Conservation (phyloP, 35 echinoderm and acorn worm species). For the Heliocidaris tuberculata region DNA sequence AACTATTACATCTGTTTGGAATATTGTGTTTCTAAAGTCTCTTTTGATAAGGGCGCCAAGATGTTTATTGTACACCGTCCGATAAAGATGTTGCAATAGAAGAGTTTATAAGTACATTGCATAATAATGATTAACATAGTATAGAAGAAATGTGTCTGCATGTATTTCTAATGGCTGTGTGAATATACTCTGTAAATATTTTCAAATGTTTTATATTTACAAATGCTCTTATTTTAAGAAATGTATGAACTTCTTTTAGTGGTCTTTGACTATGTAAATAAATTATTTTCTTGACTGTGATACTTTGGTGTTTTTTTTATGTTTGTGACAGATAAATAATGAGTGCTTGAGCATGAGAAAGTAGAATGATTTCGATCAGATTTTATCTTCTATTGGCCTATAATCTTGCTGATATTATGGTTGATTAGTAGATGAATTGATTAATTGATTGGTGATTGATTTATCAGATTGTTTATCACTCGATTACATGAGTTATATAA, state of each 20-base stretch:
- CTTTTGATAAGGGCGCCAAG: neutral
- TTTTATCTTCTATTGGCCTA: too few species aligned
- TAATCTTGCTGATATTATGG: too few species aligned
- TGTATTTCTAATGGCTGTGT: neutral
- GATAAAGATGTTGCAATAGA: neutral
- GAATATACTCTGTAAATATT: neutral
- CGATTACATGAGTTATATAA: too few species aligned
- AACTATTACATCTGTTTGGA: neutral
- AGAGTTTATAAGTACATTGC: neutral
- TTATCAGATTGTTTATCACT: too few species aligned
- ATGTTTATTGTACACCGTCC: neutral
- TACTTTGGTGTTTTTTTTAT: too few species aligned
- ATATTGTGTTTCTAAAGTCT: neutral
- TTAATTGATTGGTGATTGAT: too few species aligned
- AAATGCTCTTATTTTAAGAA: slow-evolving; percentile 13
- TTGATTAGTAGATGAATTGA: too few species aligned
- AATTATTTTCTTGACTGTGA: neutral
- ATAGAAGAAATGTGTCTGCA: too few species aligned
- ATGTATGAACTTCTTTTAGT: neutral
- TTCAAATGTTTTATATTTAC: neutral
- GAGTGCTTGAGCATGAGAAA: too few species aligned
- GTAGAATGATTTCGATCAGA: too few species aligned
- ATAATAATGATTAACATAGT: neutral
- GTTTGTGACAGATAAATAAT: too few species aligned
- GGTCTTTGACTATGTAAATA: neutral